phyloP scores from a whole-genome alignment of 2,888 invertebrate species.

The Coleophora flavipennella region DNA sequence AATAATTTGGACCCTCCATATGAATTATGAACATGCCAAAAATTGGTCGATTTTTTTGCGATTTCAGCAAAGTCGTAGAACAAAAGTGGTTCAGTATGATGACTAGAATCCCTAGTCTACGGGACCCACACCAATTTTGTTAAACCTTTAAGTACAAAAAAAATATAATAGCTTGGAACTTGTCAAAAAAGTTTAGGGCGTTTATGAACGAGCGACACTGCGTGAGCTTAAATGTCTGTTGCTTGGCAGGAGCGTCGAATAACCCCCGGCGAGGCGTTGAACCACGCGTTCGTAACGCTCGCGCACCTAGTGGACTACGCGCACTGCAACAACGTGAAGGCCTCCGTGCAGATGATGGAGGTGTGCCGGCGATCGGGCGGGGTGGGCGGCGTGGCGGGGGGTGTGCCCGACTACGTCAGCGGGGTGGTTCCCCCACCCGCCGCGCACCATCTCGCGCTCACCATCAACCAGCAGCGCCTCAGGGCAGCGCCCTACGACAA shows the following conservation, averaged over 20 bases:
- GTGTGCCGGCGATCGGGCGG: slow-evolving; percentile 64
- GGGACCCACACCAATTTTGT: too few species aligned
- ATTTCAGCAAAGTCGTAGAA: too few species aligned
- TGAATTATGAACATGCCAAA: too few species aligned
- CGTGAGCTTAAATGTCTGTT: too few species aligned
- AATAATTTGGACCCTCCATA: too few species aligned
- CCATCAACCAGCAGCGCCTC: slow-evolving; percentile 92
- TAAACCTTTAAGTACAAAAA: too few species aligned
- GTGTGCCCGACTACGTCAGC: slow-evolving; percentile 35
- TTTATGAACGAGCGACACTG: too few species aligned
- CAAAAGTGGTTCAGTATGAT: too few species aligned
- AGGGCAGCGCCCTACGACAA: slow-evolving; percentile 85
- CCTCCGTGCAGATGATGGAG: slow-evolving; percentile 99
- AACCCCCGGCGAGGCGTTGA: slow-evolving; percentile 95
- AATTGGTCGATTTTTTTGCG: too few species aligned
- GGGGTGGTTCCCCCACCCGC: slow-evolving; percentile 71
- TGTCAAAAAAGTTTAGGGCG: too few species aligned
- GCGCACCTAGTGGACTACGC: slow-evolving; percentile 96
- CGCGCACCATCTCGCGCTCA: slow-evolving; percentile 86
- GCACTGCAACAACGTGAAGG: slow-evolving; percentile 97
- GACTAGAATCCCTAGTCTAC: too few species aligned
- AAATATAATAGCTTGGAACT: too few species aligned
- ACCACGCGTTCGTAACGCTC: slow-evolving; percentile 94
- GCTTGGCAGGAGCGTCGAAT: slow-evolving; percentile 86
- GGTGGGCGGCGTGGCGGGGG: slow-evolving; percentile 23